Evolutionary conservation across 2,113 vertebrate species (phyloP).

Genomic region (Ciconia boyciana): DNA sequence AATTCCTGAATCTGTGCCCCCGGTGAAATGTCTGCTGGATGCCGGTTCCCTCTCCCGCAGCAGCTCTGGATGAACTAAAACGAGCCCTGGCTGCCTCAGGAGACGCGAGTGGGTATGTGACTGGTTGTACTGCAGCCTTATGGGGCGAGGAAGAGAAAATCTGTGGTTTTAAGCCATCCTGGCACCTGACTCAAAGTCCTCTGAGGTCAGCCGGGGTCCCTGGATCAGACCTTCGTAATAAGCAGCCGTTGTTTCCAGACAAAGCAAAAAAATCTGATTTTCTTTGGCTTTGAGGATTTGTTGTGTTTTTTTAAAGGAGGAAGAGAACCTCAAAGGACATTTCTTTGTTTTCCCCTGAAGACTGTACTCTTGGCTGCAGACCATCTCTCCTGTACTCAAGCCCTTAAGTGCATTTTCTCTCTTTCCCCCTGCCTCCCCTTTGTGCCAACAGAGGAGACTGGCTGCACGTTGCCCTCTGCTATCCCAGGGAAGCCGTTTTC

Average conservation of each 20-base stretch:
- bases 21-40: conserved; percentile 38
- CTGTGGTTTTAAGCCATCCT: conserved; percentile 10
- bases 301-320: background rate
- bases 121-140: background rate
- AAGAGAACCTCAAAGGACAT: conserved; percentile 6
- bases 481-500: conserved; percentile 21
- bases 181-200: conserved; percentile 36
- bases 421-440: background rate
- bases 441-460: conserved; percentile 26
- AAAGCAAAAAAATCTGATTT: conserved; percentile 38
- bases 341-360: conserved; percentile 22
- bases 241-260: conserved; percentile 38
- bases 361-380: conserved; percentile 36
- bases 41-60: background rate
- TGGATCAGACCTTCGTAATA: conserved; percentile 3
- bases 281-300: conserved; percentile 42
- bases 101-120: background rate
- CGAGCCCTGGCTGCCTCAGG: background rate
- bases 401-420: background rate
- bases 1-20: conserved; percentile 59
- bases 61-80: background rate
- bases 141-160: background rate
- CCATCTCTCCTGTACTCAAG: background rate
- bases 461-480: conserved; percentile 43
- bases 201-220: background rate